A percentile compares a stretch with the other conserved stretches of the same genome.
Evolutionary conservation across 2,888 invertebrate genomes (phyloP).

Genomic region (Eulithis prunata): DNA sequence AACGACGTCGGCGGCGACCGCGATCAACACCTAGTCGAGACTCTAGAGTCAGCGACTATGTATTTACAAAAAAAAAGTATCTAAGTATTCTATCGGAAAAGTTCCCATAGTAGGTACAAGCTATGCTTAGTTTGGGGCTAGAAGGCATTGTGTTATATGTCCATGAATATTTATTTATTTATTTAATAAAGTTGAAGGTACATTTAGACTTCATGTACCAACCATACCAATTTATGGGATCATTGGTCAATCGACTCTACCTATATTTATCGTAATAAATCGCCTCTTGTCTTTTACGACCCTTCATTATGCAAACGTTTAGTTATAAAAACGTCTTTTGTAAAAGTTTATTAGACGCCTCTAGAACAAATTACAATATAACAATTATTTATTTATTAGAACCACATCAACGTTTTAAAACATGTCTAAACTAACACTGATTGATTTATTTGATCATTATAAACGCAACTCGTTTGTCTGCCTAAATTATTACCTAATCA

Average conservation of each 20-base stretch:
- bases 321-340: conserved; percentile 6
- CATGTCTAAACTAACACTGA: conserved; percentile 1
- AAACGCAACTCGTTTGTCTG: background rate
- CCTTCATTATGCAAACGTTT: conserved; percentile 1
- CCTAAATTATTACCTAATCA: no score
- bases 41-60: no score
- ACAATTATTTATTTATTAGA: background rate
- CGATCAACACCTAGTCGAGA: no score
- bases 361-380: background rate
- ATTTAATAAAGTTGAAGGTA: no score
- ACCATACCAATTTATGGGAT: background rate
- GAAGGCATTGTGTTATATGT: no score
- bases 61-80: no score
- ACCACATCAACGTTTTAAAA: background rate
- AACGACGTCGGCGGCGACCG: no score
- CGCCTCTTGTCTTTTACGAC: background rate
- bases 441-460: background rate
- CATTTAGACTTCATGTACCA: no score
- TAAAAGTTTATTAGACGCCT: conserved; percentile 9
- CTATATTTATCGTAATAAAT: conserved; percentile 2
- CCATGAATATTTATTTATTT: no score
- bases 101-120: no score
- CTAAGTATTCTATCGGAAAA: no score
- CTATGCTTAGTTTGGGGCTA: no score
- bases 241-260: conserved; percentile 1